Conservation (phyloP, 2,113 vertebrate genomes). For the Gallinago undulata region DNA sequence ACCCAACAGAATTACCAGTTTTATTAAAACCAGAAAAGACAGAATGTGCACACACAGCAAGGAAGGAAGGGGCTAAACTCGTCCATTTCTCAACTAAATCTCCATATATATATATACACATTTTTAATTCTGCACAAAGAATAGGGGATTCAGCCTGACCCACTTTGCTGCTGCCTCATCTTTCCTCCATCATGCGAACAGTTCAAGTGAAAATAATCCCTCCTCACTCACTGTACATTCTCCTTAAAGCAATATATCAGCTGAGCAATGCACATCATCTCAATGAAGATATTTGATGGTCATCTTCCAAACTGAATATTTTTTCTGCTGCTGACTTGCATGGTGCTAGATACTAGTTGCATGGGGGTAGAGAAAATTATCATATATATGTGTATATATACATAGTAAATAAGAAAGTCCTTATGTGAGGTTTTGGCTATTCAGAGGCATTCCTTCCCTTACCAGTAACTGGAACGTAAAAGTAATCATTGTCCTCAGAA, state of each 20-base stretch:
- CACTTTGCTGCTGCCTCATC: background rate
- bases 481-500: background rate
- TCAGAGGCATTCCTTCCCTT: background rate
- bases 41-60: background rate
- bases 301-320: background rate
- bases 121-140: background rate
- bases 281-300: background rate
- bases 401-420: background rate
- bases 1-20: background rate
- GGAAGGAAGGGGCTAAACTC: background rate
- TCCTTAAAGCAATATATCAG: background rate
- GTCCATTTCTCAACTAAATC: background rate
- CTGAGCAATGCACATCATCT: background rate
- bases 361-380: background rate
- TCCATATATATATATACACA: background rate
- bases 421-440: background rate
- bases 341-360: background rate
- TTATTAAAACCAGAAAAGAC: background rate
- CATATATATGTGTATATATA: background rate
- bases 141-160: background rate
- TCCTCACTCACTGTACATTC: background rate
- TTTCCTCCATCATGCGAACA: background rate
- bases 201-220: conserved; percentile 11
- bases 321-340: background rate
- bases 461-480: background rate